These are phyloP conservation scores for Pseudococcus jackbeardsleyi DNA, from an alignment of 2,888 invertebrate genomes.

Conservation along the genomic window DNA sequence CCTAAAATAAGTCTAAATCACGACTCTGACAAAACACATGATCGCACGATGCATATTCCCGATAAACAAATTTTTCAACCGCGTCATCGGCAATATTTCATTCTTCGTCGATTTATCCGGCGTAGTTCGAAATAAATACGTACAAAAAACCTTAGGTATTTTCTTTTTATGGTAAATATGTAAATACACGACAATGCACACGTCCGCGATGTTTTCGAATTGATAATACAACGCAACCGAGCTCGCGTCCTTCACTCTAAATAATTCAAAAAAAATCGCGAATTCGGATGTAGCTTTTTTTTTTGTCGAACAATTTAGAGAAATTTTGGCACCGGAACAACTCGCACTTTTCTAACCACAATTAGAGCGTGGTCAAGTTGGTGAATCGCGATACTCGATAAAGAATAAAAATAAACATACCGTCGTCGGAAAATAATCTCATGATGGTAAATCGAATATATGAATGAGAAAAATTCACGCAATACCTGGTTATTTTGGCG, in stretches of 20 bases:
- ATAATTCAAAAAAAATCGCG: background rate
- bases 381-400: background rate
- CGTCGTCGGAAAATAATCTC: background rate
- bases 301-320: background rate
- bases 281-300: background rate
- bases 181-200: slow-evolving; percentile 19
- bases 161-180: slow-evolving; percentile 4
- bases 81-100: background rate
- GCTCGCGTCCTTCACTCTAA: background rate
- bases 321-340: background rate
- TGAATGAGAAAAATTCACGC: background rate
- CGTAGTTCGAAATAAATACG: background rate
- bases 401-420: background rate
- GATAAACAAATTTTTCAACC: background rate
- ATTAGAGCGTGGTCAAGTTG: slow-evolving; percentile 3
- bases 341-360: background rate
- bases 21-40: too few species aligned
- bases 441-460: background rate
- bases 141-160: background rate
- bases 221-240: background rate
- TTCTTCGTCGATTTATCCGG: background rate
- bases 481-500: slow-evolving; percentile 61
- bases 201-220: background rate
- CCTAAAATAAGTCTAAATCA: too few species aligned
- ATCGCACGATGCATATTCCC: background rate